These are phyloP conservation scores for Neotoma lepida DNA, from an alignment of 2,113 vertebrate genomes.

Conservation along the genomic window DNA sequence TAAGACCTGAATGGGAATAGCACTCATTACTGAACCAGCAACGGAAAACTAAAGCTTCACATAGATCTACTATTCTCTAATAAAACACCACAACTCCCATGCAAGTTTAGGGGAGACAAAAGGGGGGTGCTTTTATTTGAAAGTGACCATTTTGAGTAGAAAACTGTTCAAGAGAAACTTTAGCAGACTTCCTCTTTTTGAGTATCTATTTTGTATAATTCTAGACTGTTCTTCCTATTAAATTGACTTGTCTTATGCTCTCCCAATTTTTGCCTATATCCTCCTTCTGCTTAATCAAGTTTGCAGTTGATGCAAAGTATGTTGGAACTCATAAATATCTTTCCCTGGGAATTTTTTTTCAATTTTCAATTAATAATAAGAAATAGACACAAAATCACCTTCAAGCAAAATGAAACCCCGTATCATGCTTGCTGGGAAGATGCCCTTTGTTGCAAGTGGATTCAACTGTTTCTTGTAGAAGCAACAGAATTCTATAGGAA, in stretches of 20 bases:
- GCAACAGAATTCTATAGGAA: background rate
- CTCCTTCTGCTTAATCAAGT: background rate
- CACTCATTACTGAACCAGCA: background rate
- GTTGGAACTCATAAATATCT: background rate
- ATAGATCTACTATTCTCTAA: background rate
- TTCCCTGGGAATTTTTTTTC: background rate
- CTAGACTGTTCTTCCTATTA: background rate
- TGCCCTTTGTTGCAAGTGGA: background rate
- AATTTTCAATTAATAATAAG: slow-evolving; percentile 32
- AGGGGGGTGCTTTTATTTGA: background rate
- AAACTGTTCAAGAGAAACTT: background rate
- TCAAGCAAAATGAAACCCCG: background rate
- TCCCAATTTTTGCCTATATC: background rate
- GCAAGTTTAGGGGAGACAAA: background rate
- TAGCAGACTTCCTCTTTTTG: background rate
- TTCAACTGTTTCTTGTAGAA: background rate
- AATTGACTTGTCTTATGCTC: background rate
- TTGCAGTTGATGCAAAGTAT: background rate
- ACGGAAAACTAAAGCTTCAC: background rate
- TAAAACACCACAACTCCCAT: background rate
- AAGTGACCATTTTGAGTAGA: background rate
- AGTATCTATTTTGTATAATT: background rate
- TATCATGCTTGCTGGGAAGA: background rate
- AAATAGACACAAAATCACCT: background rate
- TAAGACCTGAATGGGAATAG: background rate